phyloP scores from a whole-genome alignment of 2,113 vertebrate genomes.

The Myiopsitta monachus region DNA sequence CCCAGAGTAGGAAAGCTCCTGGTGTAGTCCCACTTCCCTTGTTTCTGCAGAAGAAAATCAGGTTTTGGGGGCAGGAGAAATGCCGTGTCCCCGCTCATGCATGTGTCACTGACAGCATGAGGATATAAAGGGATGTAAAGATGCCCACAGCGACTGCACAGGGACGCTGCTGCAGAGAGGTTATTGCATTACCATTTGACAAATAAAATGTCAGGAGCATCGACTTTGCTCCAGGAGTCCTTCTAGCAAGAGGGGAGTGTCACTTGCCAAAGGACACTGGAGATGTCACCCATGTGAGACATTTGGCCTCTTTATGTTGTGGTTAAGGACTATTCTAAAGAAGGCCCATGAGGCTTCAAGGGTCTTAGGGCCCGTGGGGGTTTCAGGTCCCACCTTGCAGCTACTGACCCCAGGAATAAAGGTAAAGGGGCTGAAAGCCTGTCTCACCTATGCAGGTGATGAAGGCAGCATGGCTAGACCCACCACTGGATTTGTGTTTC shows the following conservation, averaged over 20 bases:
- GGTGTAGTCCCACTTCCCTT: neutral
- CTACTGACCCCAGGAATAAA: neutral
- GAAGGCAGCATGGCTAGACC: accelerated
- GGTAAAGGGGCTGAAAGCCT: neutral
- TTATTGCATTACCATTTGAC: slow-evolving; percentile 31
- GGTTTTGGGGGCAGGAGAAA: neutral
- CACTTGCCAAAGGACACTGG: neutral
- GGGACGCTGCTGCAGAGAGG: neutral
- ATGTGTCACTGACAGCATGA: neutral
- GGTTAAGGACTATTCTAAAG: neutral
- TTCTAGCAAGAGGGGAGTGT: neutral
- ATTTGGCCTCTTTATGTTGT: neutral
- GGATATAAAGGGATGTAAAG: neutral
- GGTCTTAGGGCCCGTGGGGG: neutral
- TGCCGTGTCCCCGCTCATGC: neutral
- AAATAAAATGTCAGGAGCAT: slow-evolving; percentile 32
- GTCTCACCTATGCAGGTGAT: neutral
- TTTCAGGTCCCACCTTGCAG: neutral
- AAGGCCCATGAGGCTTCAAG: accelerated
- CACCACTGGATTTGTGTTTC: neutral
- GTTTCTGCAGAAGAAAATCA: slow-evolving; percentile 5
- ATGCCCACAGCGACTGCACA: neutral
- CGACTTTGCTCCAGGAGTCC: neutral
- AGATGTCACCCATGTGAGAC: neutral
- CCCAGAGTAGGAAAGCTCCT: neutral